A percentile compares a stretch with the other conserved stretches of the same genome.
These are phyloP conservation scores for Drosophila obscura DNA, from an alignment of 1,140 invertebrate genomes.

Conservation along the genomic window DNA sequence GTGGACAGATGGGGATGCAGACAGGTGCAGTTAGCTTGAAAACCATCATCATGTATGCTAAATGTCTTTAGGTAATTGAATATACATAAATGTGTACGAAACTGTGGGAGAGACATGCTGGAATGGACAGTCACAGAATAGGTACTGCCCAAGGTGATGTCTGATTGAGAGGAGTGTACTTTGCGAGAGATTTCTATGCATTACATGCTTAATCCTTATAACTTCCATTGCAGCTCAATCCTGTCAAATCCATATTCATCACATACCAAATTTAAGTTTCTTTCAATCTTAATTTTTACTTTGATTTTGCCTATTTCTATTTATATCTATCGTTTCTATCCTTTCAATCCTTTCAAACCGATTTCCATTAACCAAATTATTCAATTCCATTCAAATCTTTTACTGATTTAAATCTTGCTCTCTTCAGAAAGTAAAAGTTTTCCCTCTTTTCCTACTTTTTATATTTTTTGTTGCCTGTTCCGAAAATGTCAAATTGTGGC, in stretches of 20 bases:
- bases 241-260: too few relatives aligned
- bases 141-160: too few relatives aligned
- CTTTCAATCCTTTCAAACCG: constrained; percentile 20
- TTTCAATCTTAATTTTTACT: constrained; percentile 4
- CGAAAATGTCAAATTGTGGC: constrained; percentile 45
- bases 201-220: too few relatives aligned
- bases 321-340: too few relatives aligned
- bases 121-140: too few relatives aligned
- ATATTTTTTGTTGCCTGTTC: constrained; percentile 14
- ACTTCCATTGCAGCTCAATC: too few relatives aligned
- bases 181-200: too few relatives aligned
- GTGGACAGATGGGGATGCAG: constrained; percentile 13
- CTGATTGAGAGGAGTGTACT: too few relatives aligned
- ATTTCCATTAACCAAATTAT: constrained; percentile 40
- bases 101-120: background rate
- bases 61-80: constrained; percentile 42
- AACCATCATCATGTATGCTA: constrained; percentile 40
- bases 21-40: constrained; percentile 46
- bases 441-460: background rate
- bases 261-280: too few relatives aligned
- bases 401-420: constrained; percentile 6
- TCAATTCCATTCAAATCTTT: constrained; percentile 14
- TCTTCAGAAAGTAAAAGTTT: constrained; percentile 49
- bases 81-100: constrained; percentile 7
- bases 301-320: background rate